Percentiles rank a stretch among this genome's conserved stretches.
phyloP scores from a whole-genome alignment of 1,140 invertebrate species.

The Pseudoatta argentina region DNA sequence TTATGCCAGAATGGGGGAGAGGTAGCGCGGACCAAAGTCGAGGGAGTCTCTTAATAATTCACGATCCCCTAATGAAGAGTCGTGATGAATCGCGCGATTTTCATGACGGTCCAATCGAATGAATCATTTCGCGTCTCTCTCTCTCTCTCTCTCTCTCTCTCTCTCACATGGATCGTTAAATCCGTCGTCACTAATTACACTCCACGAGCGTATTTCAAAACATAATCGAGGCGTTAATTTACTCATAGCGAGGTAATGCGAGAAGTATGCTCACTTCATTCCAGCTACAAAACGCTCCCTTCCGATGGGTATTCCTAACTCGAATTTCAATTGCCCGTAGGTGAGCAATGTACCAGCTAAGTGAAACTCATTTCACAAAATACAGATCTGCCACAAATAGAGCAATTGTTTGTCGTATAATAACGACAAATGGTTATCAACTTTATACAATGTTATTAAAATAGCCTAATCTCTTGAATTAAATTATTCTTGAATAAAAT shows the following conservation, averaged over 20 bases:
- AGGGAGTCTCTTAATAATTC: constrained; percentile 51
- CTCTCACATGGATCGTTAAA: not conserved
- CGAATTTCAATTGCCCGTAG: not conserved
- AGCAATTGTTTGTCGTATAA: constrained; percentile 15
- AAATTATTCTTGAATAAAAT: too few species aligned
- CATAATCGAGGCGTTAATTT: constrained; percentile 22
- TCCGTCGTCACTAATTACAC: not conserved
- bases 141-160: too few species aligned
- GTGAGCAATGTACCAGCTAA: constrained; percentile 13
- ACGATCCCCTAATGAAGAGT: constrained; percentile 48
- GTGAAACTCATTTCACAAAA: constrained; percentile 43
- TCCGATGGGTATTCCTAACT: constrained; percentile 10
- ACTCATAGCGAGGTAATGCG: not conserved
- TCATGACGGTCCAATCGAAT: constrained; percentile 31
- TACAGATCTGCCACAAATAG: constrained; percentile 15
- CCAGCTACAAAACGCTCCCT: not conserved
- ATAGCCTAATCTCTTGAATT: too few species aligned
- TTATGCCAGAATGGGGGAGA: not conserved
- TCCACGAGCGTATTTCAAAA: not conserved
- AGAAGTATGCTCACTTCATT: not conserved
- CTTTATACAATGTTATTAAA: not conserved
- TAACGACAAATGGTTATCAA: constrained; percentile 15
- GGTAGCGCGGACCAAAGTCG: constrained; percentile 30
- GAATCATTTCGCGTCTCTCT: constrained; percentile 15
- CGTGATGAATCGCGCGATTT: constrained; percentile 28